phyloP scores from a whole-genome alignment of 2,797 vertebrate genomes.

The Momotus momota region DNA sequence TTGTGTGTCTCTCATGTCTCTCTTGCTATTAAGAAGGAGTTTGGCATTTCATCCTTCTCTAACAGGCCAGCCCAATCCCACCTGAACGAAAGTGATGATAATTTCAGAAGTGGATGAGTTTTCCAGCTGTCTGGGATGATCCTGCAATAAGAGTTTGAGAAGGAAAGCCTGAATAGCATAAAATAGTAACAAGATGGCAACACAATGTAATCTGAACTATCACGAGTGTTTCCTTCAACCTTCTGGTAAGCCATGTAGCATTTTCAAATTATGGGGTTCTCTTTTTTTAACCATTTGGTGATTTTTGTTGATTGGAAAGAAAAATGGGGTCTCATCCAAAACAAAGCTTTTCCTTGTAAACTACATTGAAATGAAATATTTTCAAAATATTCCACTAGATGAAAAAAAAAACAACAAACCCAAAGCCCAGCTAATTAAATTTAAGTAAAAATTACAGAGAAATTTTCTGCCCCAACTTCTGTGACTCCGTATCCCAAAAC shows the following conservation, averaged over 20 bases:
- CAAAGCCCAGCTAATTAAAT: background rate
- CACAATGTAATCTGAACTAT: background rate
- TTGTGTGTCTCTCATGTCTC: background rate
- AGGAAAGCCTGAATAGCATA: background rate
- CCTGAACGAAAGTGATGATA: background rate
- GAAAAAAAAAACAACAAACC: background rate
- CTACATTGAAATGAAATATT: background rate
- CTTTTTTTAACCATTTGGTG: background rate
- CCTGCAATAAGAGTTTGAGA: background rate
- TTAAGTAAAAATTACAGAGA: background rate
- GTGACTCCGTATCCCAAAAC: background rate
- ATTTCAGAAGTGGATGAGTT: background rate
- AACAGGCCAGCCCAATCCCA: background rate
- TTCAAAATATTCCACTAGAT: background rate
- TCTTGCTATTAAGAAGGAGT: background rate
- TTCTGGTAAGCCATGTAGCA: background rate
- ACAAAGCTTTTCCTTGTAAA: background rate
- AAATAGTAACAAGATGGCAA: background rate
- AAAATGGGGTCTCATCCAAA: background rate
- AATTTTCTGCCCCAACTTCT: background rate
- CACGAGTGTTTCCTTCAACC: background rate
- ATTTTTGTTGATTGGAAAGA: background rate
- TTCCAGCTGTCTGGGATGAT: background rate
- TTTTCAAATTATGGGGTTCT: background rate
- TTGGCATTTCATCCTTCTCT: background rate